phyloP scores from a whole-genome alignment of 2,797 vertebrate genomes.

The Leucoraja ocellata region DNA sequence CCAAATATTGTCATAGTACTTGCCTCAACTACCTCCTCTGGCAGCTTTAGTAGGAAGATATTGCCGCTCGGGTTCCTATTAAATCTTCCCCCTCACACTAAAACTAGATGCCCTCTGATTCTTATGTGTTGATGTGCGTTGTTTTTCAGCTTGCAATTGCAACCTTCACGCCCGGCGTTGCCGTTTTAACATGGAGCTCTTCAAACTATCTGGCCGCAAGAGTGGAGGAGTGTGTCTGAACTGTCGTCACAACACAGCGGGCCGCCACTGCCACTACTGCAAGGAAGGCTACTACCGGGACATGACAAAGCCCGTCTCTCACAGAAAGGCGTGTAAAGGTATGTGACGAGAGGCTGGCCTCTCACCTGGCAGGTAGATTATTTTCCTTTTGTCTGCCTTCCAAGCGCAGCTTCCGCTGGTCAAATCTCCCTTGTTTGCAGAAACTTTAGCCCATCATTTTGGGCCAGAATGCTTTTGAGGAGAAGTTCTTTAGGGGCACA shows the following conservation, averaged over 20 bases:
- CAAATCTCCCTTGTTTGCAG: conserved; percentile 34
- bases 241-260: conserved; percentile 90
- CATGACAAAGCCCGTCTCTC: conserved; percentile 85
- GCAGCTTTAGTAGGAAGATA: too few relatives aligned
- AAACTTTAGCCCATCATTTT: conserved; percentile 50
- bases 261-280: conserved; percentile 93
- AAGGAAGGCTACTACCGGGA: conserved; percentile 92
- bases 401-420: conserved; percentile 20
- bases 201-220: conserved; percentile 85
- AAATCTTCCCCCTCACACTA: too few relatives aligned
- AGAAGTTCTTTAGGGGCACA: conserved; percentile 55
- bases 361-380: conserved; percentile 9
- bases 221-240: conserved; percentile 91
- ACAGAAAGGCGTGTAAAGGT: conserved; percentile 95
- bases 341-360: conserved; percentile 33
- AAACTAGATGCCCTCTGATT: too few relatives aligned
- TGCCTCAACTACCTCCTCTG: too few relatives aligned
- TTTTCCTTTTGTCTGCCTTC: conserved; percentile 31
- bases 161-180: conserved; percentile 89
- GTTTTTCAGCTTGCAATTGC: conserved; percentile 78
- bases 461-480: conserved; percentile 50
- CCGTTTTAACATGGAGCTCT: conserved; percentile 96
- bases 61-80: too few relatives aligned
- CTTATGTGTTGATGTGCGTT: conserved; percentile 18
- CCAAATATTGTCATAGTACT: too few relatives aligned